Conservation (phyloP, 2,113 vertebrate genomes). For the Apteryx owenii region DNA sequence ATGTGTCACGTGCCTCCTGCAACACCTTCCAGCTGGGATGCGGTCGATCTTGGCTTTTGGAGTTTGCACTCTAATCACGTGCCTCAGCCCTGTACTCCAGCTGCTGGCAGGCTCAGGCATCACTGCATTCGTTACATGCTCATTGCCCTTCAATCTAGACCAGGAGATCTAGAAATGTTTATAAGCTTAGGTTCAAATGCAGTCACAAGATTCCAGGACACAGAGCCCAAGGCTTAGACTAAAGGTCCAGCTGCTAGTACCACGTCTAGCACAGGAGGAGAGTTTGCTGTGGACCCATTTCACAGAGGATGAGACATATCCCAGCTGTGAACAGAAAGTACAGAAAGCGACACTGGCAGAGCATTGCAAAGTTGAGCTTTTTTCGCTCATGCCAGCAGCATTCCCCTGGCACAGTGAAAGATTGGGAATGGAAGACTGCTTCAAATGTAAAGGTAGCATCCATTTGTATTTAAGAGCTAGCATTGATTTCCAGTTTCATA, state of each 20-base stretch:
- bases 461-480: conserved; percentile 55
- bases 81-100: not conserved
- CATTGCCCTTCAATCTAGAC: not conserved
- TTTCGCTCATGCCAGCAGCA: not conserved
- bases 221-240: not conserved
- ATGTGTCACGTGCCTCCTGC: not conserved
- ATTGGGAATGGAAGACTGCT: not conserved
- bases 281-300: not conserved
- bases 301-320: not conserved
- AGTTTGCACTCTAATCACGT: not conserved
- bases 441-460: conserved; percentile 9
- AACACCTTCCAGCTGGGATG: not conserved
- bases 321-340: not conserved
- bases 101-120: not conserved
- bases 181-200: not conserved
- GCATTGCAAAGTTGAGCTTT: not conserved
- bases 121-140: not conserved
- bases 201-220: not conserved
- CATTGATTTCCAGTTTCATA: conserved; percentile 69
- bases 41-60: not conserved
- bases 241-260: not conserved
- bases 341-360: not conserved
- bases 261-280: not conserved
- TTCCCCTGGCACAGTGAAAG: not conserved
- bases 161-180: not conserved